Base-by-base conservation (phyloP, 2,888 invertebrate species). In the Sesia bembeciformis region DNA sequence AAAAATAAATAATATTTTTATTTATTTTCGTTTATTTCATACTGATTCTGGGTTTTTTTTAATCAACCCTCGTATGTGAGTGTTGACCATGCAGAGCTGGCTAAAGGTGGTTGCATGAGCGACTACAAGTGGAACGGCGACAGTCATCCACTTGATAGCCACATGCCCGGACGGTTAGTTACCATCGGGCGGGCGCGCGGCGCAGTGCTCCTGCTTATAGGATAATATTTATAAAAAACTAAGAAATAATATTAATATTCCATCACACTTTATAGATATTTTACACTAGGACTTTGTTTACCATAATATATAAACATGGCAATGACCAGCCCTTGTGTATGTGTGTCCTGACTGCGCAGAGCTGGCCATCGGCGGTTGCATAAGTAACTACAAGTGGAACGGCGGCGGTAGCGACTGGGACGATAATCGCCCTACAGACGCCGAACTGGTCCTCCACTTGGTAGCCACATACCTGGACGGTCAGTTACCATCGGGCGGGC, bases 101-200 rank as follows among this genome's bases (percentile, higher is more conserved):
- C 95, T 0, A 92, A 91, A 72, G 97, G 96, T 58, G 96, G 97
- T 5, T 96, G 96, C 72, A 94, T 98, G 89, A 94, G 96, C 70
- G 94, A 94, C 66, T 98, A 95, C 84, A 93, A 93, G 61, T 98
- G 98, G 97, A 94, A 94, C 81, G 92, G 93, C 56, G 97, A 97
- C 51, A 62, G 88, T 98, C 58, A 94, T 97, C 91, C 96, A 97
- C 77, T 80, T 96, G 63, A 91, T 97, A 61, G 94, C 95, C 59
- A 92, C 94, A 0, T 98, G 98, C 80, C 87, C 98, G 85, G 98
- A 98, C 81, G 93, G 93, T 39, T 94, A 95, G 76, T 81, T 53
- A 53, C 60, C 61, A 53, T 54, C 90, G 90, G 54, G 75, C 93
- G 52, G 90, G 91, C 54, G 91, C 94, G 46, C 54, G 49, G 23